Evolutionary conservation across 92 coral and sea anemone genomes (phyloP).

Genomic region (Epizoanthus scotinus): DNA sequence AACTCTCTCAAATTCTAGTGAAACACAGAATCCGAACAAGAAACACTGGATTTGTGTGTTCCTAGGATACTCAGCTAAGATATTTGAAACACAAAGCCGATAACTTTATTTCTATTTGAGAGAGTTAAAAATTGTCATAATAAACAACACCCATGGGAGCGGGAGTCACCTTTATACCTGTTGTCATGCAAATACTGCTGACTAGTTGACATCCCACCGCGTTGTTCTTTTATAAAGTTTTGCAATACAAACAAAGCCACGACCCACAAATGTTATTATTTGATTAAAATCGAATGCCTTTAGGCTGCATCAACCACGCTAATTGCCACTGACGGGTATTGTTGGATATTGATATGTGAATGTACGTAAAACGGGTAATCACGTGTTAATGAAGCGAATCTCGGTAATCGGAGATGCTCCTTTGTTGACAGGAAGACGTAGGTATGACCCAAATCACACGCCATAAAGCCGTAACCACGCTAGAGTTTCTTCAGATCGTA

Average conservation of each 20-base stretch:
- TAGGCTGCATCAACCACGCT: too few species aligned
- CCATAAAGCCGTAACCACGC: not conserved
- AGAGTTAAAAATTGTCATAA: too few species aligned
- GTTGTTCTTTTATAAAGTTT: not conserved
- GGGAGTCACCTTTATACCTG: not conserved
- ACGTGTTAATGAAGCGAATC: not conserved
- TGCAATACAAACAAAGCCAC: not conserved
- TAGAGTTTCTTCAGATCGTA: not conserved
- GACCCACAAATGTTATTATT: not conserved
- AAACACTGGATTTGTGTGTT: too few species aligned
- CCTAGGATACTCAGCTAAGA: too few species aligned
- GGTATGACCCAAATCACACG: not conserved
- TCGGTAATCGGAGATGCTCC: too few species aligned
- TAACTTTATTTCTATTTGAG: too few species aligned
- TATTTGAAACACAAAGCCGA: too few species aligned
- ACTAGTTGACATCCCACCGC: not conserved
- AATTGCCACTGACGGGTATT: not conserved
- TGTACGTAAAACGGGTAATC: conserved; percentile 6
- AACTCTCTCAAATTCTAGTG: too few species aligned
- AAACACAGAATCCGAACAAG: too few species aligned
- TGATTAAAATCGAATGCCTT: not conserved
- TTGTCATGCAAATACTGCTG: not conserved
- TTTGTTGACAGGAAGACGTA: not conserved
- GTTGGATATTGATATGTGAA: conserved; percentile 3
- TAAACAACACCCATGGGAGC: too few species aligned